These are phyloP conservation scores for Tachystola acroxantha DNA, from an alignment of 2,888 invertebrate species.

Conservation along the genomic window DNA sequence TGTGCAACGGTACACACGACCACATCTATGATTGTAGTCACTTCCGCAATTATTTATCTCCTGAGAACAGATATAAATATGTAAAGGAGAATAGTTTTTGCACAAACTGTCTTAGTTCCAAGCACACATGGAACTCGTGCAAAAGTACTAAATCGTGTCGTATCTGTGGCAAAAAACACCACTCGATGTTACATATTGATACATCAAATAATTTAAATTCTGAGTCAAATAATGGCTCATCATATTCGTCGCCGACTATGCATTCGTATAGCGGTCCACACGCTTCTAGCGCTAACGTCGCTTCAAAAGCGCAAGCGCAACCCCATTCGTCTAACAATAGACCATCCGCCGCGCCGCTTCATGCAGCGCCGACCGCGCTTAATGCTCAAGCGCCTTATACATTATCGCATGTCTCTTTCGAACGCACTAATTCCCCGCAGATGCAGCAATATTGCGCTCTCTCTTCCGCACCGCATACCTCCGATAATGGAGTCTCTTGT, in stretches of 20 bases:
- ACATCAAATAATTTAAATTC: background rate
- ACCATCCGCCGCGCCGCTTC: background rate
- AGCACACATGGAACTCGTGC: background rate
- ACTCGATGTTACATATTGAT: background rate
- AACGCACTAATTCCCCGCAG: background rate
- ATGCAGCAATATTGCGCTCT: background rate
- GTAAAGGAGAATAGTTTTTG: slow-evolving; percentile 2
- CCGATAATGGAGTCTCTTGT: no score
- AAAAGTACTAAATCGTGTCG: background rate
- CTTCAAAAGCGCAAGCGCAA: background rate
- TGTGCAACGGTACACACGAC: background rate
- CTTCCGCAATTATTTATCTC: no score
- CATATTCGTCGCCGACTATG: background rate
- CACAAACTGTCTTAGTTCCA: slow-evolving; percentile 2
- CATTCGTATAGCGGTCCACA: no score
- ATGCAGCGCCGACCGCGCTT: background rate
- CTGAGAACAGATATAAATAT: slow-evolving; percentile 1
- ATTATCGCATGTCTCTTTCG: background rate
- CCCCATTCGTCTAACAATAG: background rate
- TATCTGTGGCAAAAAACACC: background rate
- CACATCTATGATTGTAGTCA: background rate
- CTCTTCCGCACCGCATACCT: no score
- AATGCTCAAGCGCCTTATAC: no score
- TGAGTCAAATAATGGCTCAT: no score
- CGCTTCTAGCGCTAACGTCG: background rate